Evolutionary conservation across 2,888 invertebrate species (phyloP).

Genomic region (Alcis repandata): DNA sequence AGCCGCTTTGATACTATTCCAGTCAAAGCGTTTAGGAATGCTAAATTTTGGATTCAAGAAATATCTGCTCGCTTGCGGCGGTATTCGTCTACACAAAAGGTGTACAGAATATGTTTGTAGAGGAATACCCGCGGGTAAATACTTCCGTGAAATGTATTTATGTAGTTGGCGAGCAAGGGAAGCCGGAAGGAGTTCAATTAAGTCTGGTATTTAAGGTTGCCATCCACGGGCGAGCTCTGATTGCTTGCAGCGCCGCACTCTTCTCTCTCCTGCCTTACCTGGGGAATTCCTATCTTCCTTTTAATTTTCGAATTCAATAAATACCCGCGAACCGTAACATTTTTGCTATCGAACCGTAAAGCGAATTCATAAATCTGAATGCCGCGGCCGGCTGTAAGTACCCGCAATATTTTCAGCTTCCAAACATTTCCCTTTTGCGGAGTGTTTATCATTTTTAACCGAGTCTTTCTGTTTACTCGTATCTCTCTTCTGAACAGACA

Average conservation of each 20-base stretch:
- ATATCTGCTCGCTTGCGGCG: constrained; percentile 41
- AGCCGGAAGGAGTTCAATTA: constrained; percentile 85
- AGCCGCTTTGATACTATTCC: constrained; percentile 60
- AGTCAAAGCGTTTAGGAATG: constrained; percentile 59
- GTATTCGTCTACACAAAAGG: constrained; percentile 25
- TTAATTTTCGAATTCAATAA: constrained; percentile 85
- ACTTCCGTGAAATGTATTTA: constrained; percentile 80
- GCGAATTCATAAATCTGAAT: constrained; percentile 54
- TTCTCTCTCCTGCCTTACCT: constrained; percentile 58
- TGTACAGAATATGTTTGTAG: constrained; percentile 46
- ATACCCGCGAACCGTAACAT: constrained; percentile 71
- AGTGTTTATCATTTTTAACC: constrained; percentile 38
- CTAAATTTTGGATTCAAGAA: constrained; percentile 48
- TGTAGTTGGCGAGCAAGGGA: constrained; percentile 67
- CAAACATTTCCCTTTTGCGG: constrained; percentile 37
- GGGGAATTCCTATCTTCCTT: constrained; percentile 76
- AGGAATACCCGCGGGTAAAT: constrained; percentile 75
- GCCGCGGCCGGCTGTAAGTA: constrained; percentile 41
- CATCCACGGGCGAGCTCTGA: constrained; percentile 80
- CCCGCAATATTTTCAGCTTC: constrained; percentile 43
- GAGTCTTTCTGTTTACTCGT: constrained; percentile 31
- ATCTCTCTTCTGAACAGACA: constrained; percentile 24
- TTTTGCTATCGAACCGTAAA: constrained; percentile 62
- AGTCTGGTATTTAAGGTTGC: constrained; percentile 85
- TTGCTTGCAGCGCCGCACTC: constrained; percentile 61